Conservation (phyloP, 2,888 invertebrate genomes). For the Priocnemis perturbator region DNA sequence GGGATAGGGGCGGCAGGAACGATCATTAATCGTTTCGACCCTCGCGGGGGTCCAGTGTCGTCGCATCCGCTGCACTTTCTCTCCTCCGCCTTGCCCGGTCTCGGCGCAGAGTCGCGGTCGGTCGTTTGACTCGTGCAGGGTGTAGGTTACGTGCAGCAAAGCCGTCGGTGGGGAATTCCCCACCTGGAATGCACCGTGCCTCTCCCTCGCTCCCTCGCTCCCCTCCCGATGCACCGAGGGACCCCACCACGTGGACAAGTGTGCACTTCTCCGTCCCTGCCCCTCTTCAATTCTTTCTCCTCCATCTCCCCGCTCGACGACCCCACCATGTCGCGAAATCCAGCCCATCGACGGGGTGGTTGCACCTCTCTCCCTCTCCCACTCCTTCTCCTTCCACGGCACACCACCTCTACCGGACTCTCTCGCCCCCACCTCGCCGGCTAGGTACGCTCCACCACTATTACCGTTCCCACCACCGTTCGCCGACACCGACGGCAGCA, state of each 20-base stretch:
- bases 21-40: conserved; percentile 58
- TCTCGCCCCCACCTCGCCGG: conserved; percentile 32
- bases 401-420: conserved; percentile 31
- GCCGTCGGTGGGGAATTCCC: conserved; percentile 53
- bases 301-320: no score
- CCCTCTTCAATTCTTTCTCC: no score
- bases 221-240: conserved; percentile 27
- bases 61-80: conserved; percentile 63
- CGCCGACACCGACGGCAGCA: no score
- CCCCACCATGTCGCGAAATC: background rate
- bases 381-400: conserved; percentile 24
- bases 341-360: conserved; percentile 27
- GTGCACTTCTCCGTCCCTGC: conserved; percentile 11
- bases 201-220: conserved; percentile 41
- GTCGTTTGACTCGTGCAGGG: conserved; percentile 52
- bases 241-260: conserved; percentile 49
- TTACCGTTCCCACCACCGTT: no score
- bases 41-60: conserved; percentile 59
- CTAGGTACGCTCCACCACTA: background rate
- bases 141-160: conserved; percentile 50
- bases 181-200: conserved; percentile 61
- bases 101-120: conserved; percentile 25
- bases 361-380: conserved; percentile 30
- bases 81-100: conserved; percentile 42
- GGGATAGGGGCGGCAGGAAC: conserved; percentile 10